These are phyloP conservation scores for Himalopsyche tibetana DNA, from an alignment of 2,888 invertebrate species.

Conservation along the genomic window DNA sequence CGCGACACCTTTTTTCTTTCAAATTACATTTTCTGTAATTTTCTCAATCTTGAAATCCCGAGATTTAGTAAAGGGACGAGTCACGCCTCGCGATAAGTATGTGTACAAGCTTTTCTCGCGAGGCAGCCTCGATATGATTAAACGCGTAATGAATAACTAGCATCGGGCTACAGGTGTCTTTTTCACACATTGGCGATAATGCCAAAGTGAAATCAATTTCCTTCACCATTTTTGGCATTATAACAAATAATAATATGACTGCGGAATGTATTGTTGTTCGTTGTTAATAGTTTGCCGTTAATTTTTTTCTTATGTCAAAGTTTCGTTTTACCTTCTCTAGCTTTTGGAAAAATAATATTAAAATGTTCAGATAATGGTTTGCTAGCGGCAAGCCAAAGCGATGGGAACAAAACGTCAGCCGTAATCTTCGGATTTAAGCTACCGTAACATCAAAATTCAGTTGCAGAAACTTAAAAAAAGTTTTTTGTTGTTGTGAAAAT, in stretches of 20 bases:
- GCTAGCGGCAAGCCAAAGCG: conserved; percentile 11
- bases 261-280: neutral
- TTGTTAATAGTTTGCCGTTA: conserved; percentile 4
- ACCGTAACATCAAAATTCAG: conserved; percentile 34
- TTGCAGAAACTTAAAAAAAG: neutral
- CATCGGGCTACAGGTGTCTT: no score
- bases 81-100: no score
- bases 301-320: conserved; percentile 1
- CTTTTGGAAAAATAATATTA: conserved; percentile 6
- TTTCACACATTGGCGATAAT: neutral
- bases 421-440: conserved; percentile 20
- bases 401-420: neutral
- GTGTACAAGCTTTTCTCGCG: no score
- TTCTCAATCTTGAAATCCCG: no score
- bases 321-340: neutral
- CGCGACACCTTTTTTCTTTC: no score
- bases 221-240: neutral
- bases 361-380: conserved; percentile 7
- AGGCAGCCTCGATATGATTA: no score
- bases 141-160: no score
- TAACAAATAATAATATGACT: neutral
- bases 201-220: neutral
- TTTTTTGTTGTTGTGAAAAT: conserved; percentile 3
- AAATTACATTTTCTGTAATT: no score
- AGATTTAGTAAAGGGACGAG: no score